phyloP scores from a whole-genome alignment of 2,797 vertebrate genomes.

The Anguilla obscura region DNA sequence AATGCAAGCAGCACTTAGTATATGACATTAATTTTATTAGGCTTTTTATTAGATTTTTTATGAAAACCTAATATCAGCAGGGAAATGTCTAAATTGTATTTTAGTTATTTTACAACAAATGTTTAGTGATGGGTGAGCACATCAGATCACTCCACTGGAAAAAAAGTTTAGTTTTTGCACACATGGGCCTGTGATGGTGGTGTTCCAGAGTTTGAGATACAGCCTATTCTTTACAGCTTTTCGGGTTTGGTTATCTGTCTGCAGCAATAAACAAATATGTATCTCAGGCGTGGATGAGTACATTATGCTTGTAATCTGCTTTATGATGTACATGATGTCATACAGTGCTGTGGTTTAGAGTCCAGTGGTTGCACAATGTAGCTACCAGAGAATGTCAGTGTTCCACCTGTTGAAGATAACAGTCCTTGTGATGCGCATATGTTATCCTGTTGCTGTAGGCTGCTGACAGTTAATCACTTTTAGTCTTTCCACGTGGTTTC shows the following conservation, averaged over 20 bases:
- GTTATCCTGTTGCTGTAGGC: background rate
- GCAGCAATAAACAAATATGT: background rate
- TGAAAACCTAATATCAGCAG: too few relatives aligned
- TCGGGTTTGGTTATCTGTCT: background rate
- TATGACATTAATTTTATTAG: too few relatives aligned
- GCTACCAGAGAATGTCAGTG: background rate
- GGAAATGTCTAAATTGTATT: too few relatives aligned
- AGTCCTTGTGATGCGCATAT: constrained; percentile 8
- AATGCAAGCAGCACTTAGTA: too few relatives aligned
- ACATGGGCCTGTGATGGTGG: too few relatives aligned
- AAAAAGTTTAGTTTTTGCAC: too few relatives aligned
- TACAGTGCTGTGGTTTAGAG: background rate
- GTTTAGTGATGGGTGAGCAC: too few relatives aligned
- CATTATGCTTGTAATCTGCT: background rate
- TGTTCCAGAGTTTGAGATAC: background rate
- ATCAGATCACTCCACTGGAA: too few relatives aligned
- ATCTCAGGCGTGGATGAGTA: background rate
- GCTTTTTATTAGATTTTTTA: too few relatives aligned
- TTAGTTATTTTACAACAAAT: too few relatives aligned
- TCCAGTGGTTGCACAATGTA: background rate
- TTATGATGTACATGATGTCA: background rate
- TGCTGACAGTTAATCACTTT: background rate
- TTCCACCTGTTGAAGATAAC: background rate
- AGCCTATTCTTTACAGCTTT: background rate
- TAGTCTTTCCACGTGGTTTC: background rate